Evolutionary conservation across 2,113 vertebrate species (phyloP), one percentile per base, ranked within the genome.

Genomic region (Trogon surrucura): DNA sequence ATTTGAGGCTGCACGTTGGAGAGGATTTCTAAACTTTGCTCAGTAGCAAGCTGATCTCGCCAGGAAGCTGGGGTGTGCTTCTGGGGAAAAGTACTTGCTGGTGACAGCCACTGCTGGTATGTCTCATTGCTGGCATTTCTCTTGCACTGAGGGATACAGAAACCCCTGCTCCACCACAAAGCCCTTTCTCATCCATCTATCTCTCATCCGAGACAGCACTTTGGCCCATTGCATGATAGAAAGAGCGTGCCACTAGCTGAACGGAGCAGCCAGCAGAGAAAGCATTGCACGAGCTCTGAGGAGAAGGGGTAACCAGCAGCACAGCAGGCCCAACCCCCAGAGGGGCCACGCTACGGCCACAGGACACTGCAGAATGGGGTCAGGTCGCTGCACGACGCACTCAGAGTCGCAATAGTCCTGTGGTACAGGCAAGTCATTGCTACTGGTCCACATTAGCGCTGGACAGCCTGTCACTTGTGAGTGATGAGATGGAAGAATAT

Each of bases 371-470:
- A 16, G 6, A 38, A 45, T 2, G 21, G 23, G 41, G 62, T 58
- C 60, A 16, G 16, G 20, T 0, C 10, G 13, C 30, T 29, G 11
- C 16, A 1, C 1, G 6, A 27, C 1, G 15, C 16, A 5, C 29
- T 44, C 21, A 51, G 54, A 62, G 32, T 14, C 1, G 1, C 18
- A n/a, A 36, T 3, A 51, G 14, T 70, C 32, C 56, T 57, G 29
- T 8, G 16, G 27, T 29, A 73, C 11, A 9, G 34, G 18, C 18
- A 27, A 67, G 56, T 11, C 32, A 16, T 5, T 60, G 25, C 57
- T 54, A 23, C 51, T 16, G n/a, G 70, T 23, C 62, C 13, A 25
- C 13, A 25, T 29, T 11, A 54, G 45, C 36, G 32, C 27, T 7
- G 7, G 26, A 47, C 16, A 41, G 29, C 25, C 51, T 25, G 54